A percentile compares a stretch with the other conserved stretches of the same genome.
These are phyloP conservation scores for Choreutis nemorana DNA, from an alignment of 2,888 invertebrate genomes.

Conservation along the genomic window DNA sequence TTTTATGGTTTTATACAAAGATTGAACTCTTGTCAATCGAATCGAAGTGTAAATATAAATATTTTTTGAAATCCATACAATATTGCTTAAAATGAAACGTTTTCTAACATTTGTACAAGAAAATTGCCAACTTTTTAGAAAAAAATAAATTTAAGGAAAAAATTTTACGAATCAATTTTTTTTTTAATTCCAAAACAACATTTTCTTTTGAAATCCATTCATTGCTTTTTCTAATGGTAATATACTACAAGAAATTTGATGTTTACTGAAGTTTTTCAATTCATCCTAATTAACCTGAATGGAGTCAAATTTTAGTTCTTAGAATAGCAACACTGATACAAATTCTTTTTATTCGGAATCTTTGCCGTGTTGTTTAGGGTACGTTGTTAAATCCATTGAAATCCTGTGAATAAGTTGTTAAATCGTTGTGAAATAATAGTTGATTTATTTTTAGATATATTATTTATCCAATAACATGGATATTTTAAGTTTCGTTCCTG, in stretches of 20 bases:
- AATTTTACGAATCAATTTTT: neutral
- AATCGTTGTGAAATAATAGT: slow-evolving; percentile 16
- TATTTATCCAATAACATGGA: slow-evolving; percentile 20
- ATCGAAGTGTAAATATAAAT: no score
- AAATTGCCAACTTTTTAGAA: no score
- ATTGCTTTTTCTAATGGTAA: no score
- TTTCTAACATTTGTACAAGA: no score
- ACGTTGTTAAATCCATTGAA: slow-evolving; percentile 51
- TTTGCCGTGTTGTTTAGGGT: slow-evolving; percentile 64
- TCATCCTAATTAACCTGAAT: no score
- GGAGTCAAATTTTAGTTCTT: neutral
- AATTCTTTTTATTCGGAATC: slow-evolving; percentile 57
- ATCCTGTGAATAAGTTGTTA: slow-evolving; percentile 26
- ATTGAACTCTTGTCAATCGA: no score
- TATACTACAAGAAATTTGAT: no score
- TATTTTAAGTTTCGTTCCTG: slow-evolving; percentile 32
- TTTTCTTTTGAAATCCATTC: slow-evolving; percentile 1
- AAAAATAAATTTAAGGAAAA: no score
- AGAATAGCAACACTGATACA: slow-evolving; percentile 28
- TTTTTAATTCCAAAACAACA: neutral
- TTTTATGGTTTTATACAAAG: no score
- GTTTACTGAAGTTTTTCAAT: no score
- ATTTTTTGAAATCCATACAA: no score
- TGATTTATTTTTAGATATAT: slow-evolving; percentile 18
- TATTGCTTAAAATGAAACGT: no score